These are phyloP conservation scores for Hecatera dysodea DNA, from an alignment of 2,888 invertebrate genomes.

Conservation along the genomic window DNA sequence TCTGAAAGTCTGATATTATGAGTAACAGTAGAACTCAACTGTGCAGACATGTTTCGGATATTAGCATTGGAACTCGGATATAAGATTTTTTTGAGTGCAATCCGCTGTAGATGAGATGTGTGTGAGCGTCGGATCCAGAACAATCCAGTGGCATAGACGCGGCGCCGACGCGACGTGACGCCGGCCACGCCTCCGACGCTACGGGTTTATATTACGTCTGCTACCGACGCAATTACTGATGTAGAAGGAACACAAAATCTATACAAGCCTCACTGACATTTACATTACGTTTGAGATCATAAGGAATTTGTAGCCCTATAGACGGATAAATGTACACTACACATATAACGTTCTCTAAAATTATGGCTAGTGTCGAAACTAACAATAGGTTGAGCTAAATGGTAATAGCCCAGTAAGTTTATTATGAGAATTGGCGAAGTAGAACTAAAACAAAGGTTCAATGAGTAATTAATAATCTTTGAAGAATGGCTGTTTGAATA, in stretches of 20 bases:
- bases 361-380: constrained; percentile 45
- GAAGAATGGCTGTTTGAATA: constrained; percentile 33
- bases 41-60: constrained; percentile 17
- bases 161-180: constrained; percentile 88
- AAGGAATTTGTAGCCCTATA: constrained; percentile 52
- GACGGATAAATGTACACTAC: constrained; percentile 30
- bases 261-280: constrained; percentile 67
- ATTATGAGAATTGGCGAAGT: constrained; percentile 62
- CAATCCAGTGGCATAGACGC: constrained; percentile 79
- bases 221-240: constrained; percentile 74
- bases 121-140: constrained; percentile 72
- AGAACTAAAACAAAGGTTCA: constrained; percentile 58
- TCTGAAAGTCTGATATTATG: constrained; percentile 4
- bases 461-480: constrained; percentile 43
- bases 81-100: constrained; percentile 59
- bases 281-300: constrained; percentile 63
- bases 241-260: constrained; percentile 70
- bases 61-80: constrained; percentile 31
- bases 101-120: constrained; percentile 52
- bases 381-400: constrained; percentile 60
- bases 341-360: constrained; percentile 35
- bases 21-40: constrained; percentile 12
- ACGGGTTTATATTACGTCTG: constrained; percentile 77
- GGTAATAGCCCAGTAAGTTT: constrained; percentile 47
- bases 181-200: constrained; percentile 84